Conservation (phyloP, 2,888 invertebrate species). For the Poecilobothrus nobilitatus region DNA sequence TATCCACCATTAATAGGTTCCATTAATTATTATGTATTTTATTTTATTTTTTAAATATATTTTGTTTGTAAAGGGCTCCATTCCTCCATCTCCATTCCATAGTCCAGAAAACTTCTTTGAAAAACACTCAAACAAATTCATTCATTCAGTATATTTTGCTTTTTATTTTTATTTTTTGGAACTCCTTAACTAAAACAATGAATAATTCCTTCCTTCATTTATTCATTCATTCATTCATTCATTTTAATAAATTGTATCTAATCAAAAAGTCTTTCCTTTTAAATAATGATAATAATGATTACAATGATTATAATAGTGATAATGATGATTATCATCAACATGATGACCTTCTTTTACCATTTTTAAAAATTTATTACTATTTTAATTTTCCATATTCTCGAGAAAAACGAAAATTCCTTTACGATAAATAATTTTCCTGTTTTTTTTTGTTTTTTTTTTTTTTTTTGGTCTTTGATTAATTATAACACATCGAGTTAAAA, state of each 20-base stretch:
- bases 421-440: no score
- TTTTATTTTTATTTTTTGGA: neutral
- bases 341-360: neutral
- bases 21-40: neutral
- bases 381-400: neutral
- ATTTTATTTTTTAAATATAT: no score
- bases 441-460: no score
- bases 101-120: no score
- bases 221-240: neutral
- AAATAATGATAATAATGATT: neutral
- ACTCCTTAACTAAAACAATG: neutral
- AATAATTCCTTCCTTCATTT: neutral
- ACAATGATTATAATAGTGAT: no score
- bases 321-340: neutral
- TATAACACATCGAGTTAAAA: neutral
- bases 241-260: neutral
- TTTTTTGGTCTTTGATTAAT: conserved; percentile 6
- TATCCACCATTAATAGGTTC: neutral
- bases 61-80: no score
- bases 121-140: neutral
- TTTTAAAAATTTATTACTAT: neutral
- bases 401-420: no score
- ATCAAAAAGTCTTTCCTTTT: neutral
- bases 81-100: no score
- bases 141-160: neutral